Base-by-base conservation (phyloP, 1,140 invertebrate genomes). In the Drosophila repletoides region DNA sequence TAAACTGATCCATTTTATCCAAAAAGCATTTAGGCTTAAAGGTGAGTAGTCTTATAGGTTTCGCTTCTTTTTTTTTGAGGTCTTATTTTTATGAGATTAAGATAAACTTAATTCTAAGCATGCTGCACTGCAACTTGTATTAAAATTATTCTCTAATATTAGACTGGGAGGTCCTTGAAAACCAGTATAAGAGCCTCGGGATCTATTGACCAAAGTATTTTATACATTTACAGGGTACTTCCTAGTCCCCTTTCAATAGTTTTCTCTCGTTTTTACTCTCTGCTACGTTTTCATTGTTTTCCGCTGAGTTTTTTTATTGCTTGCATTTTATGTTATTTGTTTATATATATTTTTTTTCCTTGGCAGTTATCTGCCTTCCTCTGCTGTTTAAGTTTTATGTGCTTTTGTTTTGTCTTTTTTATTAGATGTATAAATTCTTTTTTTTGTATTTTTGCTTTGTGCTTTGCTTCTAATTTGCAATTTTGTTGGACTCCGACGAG, bases 401-500 rank as follows among this genome's bases (percentile, higher is more conserved):
- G 64, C 45, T 60, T 81, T 81, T 83, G 55, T 61, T 68, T 74
- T 74, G 65, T 76, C 72, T 52, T 66, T n/a, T n/a, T n/a, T n/a
- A n/a, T n/a, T n/a, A n/a, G n/a, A n/a, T n/a, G n/a, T n/a, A n/a
- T n/a, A n/a, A n/a, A n/a, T n/a, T n/a, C n/a, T n/a, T n/a, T 60
- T 46, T 46, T 24, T 59, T 38, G 60, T 40, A 40, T 53, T 38
- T 83, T 56, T 40, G 64, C 61, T 77, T 79, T 69, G 49, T 34
- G 52, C 65, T 53, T 63, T 40, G 70, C 56, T 67, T 72, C 87
- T 89, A 89, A 89, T 89, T 89, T 89, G 87, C 87, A 89, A 89
- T 89, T 89, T 88, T 77, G 73, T 84, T 71, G 58, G 73, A 76
- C 48, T 58, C 33, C 24, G 51, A 56, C 53, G 41, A 45, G 33